phyloP scores from a whole-genome alignment of 2,797 vertebrate species.

The Phaenicophaeus curvirostris region DNA sequence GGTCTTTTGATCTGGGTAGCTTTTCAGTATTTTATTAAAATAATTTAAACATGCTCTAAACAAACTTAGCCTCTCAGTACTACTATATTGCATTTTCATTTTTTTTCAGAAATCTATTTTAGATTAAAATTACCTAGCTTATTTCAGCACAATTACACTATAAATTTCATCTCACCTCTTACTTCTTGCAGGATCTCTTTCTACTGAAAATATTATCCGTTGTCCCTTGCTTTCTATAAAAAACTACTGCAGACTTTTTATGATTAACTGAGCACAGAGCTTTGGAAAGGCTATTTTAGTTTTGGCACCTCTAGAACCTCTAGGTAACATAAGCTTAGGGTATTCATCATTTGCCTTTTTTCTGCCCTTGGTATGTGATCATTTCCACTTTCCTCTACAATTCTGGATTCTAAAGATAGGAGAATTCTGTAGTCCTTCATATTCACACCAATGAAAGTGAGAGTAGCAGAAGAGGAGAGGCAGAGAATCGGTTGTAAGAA shows the following conservation, averaged over 20 bases:
- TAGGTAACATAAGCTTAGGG: not conserved
- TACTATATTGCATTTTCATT: not conserved
- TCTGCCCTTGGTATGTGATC: not conserved
- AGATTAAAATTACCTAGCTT: not conserved
- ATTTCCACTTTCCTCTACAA: not conserved
- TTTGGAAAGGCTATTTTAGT: not conserved
- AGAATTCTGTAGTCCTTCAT: not conserved
- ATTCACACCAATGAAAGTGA: not conserved
- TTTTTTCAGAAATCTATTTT: not conserved
- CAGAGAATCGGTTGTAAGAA: not conserved
- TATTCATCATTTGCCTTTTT: not conserved
- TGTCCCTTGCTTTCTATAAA: not conserved
- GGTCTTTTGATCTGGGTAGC: not conserved
- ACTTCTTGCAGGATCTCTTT: not conserved
- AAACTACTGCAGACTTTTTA: not conserved
- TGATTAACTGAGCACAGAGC: not conserved
- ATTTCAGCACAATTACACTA: not conserved
- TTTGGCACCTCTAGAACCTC: not conserved
- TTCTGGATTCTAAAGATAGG: not conserved
- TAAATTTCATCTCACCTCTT: not conserved
- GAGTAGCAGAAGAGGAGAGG: not conserved
- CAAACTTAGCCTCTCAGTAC: not conserved
- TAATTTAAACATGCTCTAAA: not conserved
- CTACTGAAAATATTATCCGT: not conserved
- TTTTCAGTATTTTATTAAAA: not conserved